phyloP scores from a whole-genome alignment of 2,113 vertebrate species.

The Ia io region DNA sequence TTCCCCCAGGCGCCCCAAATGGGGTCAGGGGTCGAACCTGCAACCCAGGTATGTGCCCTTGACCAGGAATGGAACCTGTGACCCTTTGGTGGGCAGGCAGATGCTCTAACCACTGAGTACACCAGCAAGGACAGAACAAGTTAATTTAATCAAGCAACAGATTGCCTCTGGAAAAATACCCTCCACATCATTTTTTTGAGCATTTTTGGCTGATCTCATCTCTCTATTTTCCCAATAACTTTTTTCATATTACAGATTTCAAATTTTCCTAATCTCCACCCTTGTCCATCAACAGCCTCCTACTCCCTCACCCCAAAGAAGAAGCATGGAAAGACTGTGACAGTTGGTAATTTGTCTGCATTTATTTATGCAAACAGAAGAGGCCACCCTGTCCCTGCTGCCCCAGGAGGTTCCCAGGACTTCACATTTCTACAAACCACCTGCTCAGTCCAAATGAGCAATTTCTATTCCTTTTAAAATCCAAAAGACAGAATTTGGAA shows the following conservation, averaged over 20 bases:
- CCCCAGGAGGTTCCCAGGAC: background rate
- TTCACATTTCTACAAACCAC: background rate
- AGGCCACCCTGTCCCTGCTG: background rate
- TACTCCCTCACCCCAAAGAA: background rate
- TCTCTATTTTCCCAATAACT: background rate
- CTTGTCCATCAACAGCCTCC: background rate
- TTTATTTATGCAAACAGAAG: background rate
- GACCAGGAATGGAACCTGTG: no score
- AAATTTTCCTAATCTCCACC: background rate
- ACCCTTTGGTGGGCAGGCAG: no score
- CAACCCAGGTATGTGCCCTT: no score
- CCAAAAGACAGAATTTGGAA: background rate
- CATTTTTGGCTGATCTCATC: background rate
- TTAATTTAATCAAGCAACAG: background rate
- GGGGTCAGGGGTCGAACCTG: no score
- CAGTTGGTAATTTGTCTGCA: background rate
- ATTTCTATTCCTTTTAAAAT: background rate
- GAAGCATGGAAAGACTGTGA: background rate
- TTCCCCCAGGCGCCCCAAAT: no score
- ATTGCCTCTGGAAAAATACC: background rate
- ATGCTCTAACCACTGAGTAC: no score
- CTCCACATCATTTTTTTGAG: background rate
- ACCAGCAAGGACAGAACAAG: background rate
- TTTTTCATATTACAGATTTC: background rate
- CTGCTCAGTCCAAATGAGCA: background rate